Percentiles rank a stretch among this genome's conserved stretches.
phyloP scores from a whole-genome alignment of 2,113 vertebrate genomes.

The Neoarius graeffei region DNA sequence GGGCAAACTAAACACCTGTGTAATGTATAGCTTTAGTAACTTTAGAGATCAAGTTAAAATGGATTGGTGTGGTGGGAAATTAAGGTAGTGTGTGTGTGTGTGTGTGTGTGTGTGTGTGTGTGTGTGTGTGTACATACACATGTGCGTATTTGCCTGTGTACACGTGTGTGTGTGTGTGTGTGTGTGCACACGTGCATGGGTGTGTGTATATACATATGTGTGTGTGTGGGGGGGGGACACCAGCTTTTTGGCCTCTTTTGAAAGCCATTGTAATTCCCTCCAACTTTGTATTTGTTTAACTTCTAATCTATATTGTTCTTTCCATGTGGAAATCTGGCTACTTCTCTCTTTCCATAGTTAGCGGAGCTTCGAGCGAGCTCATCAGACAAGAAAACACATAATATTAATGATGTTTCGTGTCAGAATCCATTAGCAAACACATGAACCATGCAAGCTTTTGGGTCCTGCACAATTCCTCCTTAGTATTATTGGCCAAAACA shows the following conservation, averaged over 20 bases:
- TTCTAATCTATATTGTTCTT: constrained; percentile 79
- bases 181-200: constrained; percentile 6
- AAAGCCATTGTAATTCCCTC: constrained; percentile 67
- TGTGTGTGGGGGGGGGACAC: neutral
- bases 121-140: no score
- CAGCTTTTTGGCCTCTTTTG: constrained; percentile 67
- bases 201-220: constrained; percentile 16
- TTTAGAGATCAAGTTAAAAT: constrained; percentile 17
- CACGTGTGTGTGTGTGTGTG: neutral
- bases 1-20: constrained; percentile 55
- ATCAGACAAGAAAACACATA: constrained; percentile 84
- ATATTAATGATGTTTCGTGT: constrained; percentile 77
- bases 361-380: constrained; percentile 79
- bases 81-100: constrained; percentile 30
- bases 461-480: constrained; percentile 43
- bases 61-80: constrained; percentile 36
- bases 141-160: neutral
- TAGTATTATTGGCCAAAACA: constrained; percentile 47
- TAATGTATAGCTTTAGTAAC: constrained; percentile 43
- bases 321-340: constrained; percentile 75
- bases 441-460: constrained; percentile 44
- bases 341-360: constrained; percentile 75
- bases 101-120: constrained; percentile 23
- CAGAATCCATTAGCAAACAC: constrained; percentile 69
- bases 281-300: constrained; percentile 73